Conservation (phyloP, 2,888 invertebrate genomes). For the Chirona hameri region DNA sequence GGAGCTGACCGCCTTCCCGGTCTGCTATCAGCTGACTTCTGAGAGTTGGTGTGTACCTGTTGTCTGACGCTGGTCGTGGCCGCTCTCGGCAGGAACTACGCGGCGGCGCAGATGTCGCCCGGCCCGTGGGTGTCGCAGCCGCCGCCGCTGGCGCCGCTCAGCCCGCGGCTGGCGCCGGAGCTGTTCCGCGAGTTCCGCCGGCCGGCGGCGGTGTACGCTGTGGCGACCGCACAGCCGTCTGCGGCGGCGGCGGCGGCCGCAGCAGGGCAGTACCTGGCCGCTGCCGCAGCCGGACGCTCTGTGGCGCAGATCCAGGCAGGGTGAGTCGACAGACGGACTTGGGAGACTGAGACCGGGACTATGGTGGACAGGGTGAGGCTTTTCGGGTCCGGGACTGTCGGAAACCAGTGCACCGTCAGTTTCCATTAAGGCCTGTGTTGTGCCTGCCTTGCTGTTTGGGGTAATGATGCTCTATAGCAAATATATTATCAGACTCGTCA, state of each 20-base stretch:
- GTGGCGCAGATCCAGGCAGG: slow-evolving; percentile 26
- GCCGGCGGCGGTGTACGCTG: slow-evolving; percentile 42
- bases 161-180: neutral
- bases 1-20: too few relatives aligned
- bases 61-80: too few relatives aligned
- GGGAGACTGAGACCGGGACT: too few relatives aligned
- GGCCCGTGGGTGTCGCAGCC: slow-evolving; percentile 29
- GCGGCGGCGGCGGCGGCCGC: slow-evolving; percentile 43
- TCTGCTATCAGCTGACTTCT: too few relatives aligned
- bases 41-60: too few relatives aligned
- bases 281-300: slow-evolving; percentile 43
- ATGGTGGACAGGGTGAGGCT: too few relatives aligned
- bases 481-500: too few relatives aligned
- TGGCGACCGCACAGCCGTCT: slow-evolving; percentile 47
- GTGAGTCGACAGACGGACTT: neutral
- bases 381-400: too few relatives aligned
- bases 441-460: too few relatives aligned
- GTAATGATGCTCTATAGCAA: too few relatives aligned
- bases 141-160: slow-evolving; percentile 33
- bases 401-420: too few relatives aligned
- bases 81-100: slow-evolving; percentile 24
- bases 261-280: slow-evolving; percentile 61
- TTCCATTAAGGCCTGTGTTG: too few relatives aligned
- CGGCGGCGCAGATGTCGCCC: slow-evolving; percentile 27
- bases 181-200: slow-evolving; percentile 3